A percentile compares a stretch with the other conserved stretches of the same genome.
Evolutionary conservation across 2,797 vertebrate species (phyloP).

Genomic region (Xiphophorus birchmanni): DNA sequence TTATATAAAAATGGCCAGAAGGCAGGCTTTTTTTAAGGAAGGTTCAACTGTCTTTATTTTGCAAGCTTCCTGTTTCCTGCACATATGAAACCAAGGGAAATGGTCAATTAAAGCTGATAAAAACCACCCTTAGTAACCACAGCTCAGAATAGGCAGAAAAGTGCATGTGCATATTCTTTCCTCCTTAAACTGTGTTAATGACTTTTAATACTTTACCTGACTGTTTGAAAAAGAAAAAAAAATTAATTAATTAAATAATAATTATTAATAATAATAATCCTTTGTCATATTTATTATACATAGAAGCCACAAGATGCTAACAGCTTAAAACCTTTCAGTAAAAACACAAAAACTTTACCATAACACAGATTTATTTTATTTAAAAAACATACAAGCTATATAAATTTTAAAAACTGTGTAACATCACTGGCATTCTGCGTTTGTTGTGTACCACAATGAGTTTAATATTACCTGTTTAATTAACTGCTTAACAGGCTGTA

Average conservation of each 20-base stretch:
- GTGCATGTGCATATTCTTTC: constrained; percentile 13
- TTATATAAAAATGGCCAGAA: not conserved
- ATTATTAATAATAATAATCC: not conserved
- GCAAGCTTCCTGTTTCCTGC: constrained; percentile 37
- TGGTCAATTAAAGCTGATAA: constrained; percentile 16
- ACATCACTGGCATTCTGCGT: not conserved
- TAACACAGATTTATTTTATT: not conserved
- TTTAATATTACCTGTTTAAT: not conserved
- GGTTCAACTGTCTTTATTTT: constrained; percentile 20
- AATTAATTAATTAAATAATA: too few species aligned
- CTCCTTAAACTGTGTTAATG: not conserved
- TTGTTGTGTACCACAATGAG: not conserved
- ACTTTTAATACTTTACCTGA: not conserved
- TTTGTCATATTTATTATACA: not conserved
- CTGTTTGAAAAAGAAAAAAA: too few species aligned
- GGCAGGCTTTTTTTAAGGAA: not conserved
- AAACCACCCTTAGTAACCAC: not conserved
- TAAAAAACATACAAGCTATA: not conserved
- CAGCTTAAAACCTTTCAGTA: not conserved
- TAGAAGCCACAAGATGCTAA: not conserved
- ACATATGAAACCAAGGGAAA: constrained; percentile 27
- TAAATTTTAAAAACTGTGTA: not conserved
- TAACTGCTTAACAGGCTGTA: not conserved
- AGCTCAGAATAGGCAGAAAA: constrained; percentile 14
- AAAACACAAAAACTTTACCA: not conserved